phyloP scores from a whole-genome alignment of 2,888 invertebrate genomes.

The Hirtodrosophila trivittata region DNA sequence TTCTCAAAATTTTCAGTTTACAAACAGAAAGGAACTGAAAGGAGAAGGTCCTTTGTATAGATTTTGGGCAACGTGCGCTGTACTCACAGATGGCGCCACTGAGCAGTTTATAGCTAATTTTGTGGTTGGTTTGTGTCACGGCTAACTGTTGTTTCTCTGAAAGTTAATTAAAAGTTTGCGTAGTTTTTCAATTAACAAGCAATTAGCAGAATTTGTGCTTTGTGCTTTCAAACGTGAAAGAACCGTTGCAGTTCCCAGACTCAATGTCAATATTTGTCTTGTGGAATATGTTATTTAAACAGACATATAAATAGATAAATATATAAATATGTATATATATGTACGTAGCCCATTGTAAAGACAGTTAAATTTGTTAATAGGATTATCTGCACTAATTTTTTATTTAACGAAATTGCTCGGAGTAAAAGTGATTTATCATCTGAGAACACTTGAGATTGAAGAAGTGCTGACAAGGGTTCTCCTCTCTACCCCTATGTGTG shows the following conservation, averaged over 20 bases:
- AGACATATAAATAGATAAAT: background rate
- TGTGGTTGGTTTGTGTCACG: constrained; percentile 67
- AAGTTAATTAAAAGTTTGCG: constrained; percentile 50
- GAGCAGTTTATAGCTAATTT: constrained; percentile 78
- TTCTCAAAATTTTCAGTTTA: too few species aligned
- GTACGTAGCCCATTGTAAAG: background rate
- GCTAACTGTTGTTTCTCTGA: constrained; percentile 37
- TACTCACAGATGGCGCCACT: constrained; percentile 61
- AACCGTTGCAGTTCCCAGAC: too few species aligned
- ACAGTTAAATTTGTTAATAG: constrained; percentile 46
- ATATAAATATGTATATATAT: background rate
- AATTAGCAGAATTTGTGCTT: constrained; percentile 49
- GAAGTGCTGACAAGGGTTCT: constrained; percentile 53
- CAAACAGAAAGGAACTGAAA: too few species aligned
- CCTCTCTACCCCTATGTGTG: constrained; percentile 7
- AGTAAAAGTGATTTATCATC: constrained; percentile 72
- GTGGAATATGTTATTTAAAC: too few species aligned
- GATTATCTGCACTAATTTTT: constrained; percentile 72
- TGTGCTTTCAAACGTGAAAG: constrained; percentile 18
- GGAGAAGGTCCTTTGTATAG: too few species aligned
- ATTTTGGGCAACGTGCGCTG: background rate
- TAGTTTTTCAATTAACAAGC: constrained; percentile 49
- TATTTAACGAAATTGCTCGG: constrained; percentile 23
- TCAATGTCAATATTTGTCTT: too few species aligned
- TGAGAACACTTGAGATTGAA: constrained; percentile 56